phyloP scores from a whole-genome alignment of 2,113 vertebrate species.

The Hippolais icterina region DNA sequence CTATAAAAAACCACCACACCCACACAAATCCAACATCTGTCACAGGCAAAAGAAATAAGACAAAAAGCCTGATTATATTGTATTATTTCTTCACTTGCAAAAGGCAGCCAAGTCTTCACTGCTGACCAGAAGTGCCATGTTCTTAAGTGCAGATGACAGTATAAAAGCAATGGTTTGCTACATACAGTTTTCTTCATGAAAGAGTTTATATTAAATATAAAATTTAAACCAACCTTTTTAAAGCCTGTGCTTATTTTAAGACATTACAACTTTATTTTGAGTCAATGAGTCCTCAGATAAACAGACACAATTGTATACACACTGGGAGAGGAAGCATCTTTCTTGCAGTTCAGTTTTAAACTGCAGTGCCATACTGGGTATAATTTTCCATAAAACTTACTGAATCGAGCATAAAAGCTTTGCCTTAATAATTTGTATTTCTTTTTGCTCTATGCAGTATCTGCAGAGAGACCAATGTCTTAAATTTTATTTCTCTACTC shows the following conservation, averaged over 20 bases:
- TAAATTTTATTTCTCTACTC: neutral
- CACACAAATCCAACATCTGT: neutral
- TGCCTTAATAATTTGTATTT: neutral
- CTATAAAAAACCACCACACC: neutral
- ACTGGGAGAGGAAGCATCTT: neutral
- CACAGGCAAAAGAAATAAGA: neutral
- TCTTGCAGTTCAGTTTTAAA: neutral
- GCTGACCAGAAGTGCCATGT: neutral
- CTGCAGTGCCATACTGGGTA: neutral
- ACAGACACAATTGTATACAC: neutral
- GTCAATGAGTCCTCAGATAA: neutral
- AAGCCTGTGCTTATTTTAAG: neutral
- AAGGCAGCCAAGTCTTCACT: neutral
- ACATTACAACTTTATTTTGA: neutral
- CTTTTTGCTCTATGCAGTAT: neutral
- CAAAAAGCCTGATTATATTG: neutral
- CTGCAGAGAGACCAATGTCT: neutral
- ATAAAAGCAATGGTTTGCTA: neutral
- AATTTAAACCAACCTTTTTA: neutral
- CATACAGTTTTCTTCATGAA: neutral
- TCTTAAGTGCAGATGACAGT: neutral
- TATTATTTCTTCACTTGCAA: neutral
- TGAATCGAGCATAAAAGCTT: neutral
- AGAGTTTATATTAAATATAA: neutral
- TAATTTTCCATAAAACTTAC: neutral